These are phyloP conservation scores for Hyposoter dolosus DNA, from an alignment of 2,888 invertebrate genomes.

Conservation along the genomic window DNA sequence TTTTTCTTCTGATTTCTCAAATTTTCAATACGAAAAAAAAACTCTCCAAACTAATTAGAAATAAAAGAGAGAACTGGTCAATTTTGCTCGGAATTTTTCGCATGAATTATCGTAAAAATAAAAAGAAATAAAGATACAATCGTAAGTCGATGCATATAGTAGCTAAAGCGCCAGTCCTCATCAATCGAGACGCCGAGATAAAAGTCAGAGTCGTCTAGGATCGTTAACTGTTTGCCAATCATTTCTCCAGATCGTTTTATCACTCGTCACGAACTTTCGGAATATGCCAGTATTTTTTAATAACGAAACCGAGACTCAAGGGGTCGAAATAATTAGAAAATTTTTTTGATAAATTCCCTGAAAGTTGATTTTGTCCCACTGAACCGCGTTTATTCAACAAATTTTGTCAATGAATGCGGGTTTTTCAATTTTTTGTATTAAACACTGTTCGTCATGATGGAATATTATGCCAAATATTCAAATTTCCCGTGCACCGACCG, in stretches of 20 bases:
- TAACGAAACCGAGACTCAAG: background rate
- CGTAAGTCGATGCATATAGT: constrained; percentile 2
- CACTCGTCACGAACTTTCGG: constrained; percentile 21
- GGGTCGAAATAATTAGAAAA: background rate
- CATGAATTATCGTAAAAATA: background rate
- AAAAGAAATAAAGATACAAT: background rate
- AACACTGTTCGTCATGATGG: background rate
- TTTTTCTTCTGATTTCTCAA: background rate
- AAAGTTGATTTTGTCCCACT: background rate
- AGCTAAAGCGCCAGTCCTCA: constrained; percentile 6
- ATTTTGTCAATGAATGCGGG: background rate
- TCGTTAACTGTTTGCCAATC: constrained; percentile 50
- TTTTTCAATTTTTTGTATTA: background rate
- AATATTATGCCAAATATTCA: background rate
- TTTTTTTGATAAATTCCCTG: background rate
- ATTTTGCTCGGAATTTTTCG: background rate
- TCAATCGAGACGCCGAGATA: constrained; percentile 43
- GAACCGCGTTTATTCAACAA: background rate
- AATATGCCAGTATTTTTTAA: constrained; percentile 10
- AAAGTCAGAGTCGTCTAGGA: constrained; percentile 45
- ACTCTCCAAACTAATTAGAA: background rate
- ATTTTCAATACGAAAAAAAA: background rate
- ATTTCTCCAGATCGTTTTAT: constrained; percentile 44
- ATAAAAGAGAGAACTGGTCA: background rate
- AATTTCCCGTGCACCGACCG: background rate